These are phyloP conservation scores for Acrocyrtus sp. DNA, from an alignment of 2,888 invertebrate genomes.

Conservation along the genomic window DNA sequence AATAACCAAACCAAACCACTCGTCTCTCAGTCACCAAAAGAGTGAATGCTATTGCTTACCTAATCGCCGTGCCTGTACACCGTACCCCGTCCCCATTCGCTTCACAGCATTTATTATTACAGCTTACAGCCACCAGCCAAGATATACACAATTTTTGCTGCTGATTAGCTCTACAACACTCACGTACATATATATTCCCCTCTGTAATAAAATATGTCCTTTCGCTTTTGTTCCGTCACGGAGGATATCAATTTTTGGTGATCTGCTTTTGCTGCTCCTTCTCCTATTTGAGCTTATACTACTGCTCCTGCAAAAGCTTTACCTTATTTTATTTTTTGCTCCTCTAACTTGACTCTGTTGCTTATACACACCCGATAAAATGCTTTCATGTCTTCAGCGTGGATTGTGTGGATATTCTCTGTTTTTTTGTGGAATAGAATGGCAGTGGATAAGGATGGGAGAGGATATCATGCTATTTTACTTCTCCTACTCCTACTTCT, in stretches of 20 bases:
- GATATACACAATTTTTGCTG: no score
- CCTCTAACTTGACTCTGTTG: no score
- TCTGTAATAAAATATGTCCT: background rate
- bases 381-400: slow-evolving; percentile 2
- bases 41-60: no score
- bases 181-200: background rate
- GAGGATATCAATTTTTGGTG: slow-evolving; percentile 31
- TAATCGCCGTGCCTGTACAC: background rate
- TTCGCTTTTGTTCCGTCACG: slow-evolving; percentile 4
- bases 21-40: no score
- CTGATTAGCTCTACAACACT: no score
- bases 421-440: background rate
- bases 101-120: no score
- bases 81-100: background rate
- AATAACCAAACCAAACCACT: no score
- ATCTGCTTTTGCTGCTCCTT: slow-evolving; percentile 13
- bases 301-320: background rate
- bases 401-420: background rate
- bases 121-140: no score
- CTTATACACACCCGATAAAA: slow-evolving; percentile 3
- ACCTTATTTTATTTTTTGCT: background rate
- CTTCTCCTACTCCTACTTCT: no score
- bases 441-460: background rate
- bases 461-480: no score
- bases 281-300: background rate